These are phyloP conservation scores for Ascidia mentula DNA, from an alignment of 23 tunicate genomes.

Conservation along the genomic window DNA sequence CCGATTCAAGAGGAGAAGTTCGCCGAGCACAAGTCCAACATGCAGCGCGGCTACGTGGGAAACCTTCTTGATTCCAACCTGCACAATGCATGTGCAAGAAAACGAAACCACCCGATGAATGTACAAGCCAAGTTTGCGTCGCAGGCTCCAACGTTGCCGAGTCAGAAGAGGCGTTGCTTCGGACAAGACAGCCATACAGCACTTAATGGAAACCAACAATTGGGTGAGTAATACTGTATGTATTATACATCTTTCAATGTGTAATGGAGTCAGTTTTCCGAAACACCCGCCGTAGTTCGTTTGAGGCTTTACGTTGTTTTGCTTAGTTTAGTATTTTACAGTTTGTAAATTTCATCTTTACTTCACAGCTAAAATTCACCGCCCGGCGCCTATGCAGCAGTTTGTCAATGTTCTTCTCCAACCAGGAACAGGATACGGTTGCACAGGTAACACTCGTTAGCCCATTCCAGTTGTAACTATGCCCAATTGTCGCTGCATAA, in stretches of 20 bases:
- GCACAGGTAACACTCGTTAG: constrained; percentile 2
- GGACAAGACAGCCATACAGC: background rate
- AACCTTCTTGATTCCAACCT: background rate
- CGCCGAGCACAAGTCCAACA: constrained; percentile 13
- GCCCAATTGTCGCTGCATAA: too few species aligned
- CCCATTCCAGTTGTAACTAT: too few species aligned
- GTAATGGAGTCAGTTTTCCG: background rate
- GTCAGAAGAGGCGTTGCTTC: constrained; percentile 5
- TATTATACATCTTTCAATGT: background rate
- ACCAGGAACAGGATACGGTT: constrained; percentile 35
- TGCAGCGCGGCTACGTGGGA: constrained; percentile 36
- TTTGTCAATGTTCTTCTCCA: constrained; percentile 19
- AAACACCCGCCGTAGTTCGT: background rate
- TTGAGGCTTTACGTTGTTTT: background rate
- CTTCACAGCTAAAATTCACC: background rate
- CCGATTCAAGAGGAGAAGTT: constrained; percentile 21
- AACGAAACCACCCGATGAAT: constrained; percentile 7
- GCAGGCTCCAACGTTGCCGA: constrained; percentile 10
- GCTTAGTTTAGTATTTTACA: background rate
- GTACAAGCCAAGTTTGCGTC: background rate
- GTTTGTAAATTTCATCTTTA: background rate
- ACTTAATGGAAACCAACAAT: background rate
- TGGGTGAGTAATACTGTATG: background rate
- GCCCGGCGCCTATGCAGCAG: background rate
- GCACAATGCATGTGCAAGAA: background rate